Evolutionary conservation across 2,113 vertebrate species (phyloP).

Genomic region (Pantherophis guttatus): DNA sequence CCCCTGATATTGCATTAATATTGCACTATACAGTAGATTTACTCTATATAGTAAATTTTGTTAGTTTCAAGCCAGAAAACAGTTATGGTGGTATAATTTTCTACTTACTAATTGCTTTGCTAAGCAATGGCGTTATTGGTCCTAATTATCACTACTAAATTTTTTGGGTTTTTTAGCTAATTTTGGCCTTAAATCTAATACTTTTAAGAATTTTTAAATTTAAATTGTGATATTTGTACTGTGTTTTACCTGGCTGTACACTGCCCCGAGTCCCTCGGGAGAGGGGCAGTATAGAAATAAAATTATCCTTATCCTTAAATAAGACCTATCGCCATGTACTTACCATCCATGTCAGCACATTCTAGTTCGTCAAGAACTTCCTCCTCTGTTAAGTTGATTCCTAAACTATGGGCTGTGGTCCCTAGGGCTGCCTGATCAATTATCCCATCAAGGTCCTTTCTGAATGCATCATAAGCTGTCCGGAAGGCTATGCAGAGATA

Average conservation of each 20-base stretch:
- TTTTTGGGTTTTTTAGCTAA: too few relatives aligned
- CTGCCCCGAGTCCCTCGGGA: too few relatives aligned
- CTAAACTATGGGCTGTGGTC: conserved; percentile 42
- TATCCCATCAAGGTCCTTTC: conserved; percentile 45
- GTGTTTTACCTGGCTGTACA: too few relatives aligned
- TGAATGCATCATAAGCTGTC: conserved; percentile 55
- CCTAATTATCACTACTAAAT: not conserved
- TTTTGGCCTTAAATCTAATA: too few relatives aligned
- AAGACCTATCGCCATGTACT: not conserved
- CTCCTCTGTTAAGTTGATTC: conserved; percentile 44
- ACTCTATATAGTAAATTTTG: not conserved
- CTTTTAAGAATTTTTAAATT: too few relatives aligned
- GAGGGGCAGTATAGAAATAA: too few relatives aligned
- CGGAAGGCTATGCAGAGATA: conserved; percentile 56
- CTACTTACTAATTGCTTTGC: not conserved
- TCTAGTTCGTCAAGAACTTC: conserved; percentile 48
- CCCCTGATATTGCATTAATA: too few relatives aligned
- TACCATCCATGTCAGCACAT: conserved; percentile 55
- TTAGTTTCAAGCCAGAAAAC: not conserved
- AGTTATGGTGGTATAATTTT: not conserved
- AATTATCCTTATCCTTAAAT: not conserved
- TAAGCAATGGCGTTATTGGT: not conserved
- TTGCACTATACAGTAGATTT: too few relatives aligned
- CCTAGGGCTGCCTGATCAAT: conserved; percentile 55
- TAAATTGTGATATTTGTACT: too few relatives aligned